A percentile compares a stretch with the other conserved stretches of the same genome.
Conservation (phyloP, 2,888 invertebrate genomes). For the Rotaria magnacalcarata region DNA sequence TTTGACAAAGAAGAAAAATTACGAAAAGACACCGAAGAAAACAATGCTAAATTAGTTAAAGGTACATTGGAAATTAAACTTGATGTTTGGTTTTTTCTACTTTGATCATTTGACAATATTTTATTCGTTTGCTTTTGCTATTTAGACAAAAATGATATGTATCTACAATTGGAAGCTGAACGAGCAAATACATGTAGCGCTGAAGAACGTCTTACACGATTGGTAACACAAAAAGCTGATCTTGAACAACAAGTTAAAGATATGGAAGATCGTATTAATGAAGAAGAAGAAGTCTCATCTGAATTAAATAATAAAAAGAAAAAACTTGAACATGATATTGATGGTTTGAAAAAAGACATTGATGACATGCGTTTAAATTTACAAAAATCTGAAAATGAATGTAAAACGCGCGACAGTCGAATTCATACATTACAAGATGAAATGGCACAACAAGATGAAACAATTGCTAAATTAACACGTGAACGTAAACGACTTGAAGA, state of each 20-base stretch:
- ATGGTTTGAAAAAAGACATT: conserved; percentile 90
- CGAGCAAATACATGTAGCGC: conserved; percentile 78
- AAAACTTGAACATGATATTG: conserved; percentile 89
- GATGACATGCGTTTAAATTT: conserved; percentile 89
- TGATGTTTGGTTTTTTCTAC: background rate
- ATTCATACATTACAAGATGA: conserved; percentile 48
- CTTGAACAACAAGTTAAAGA: conserved; percentile 89
- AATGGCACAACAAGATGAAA: conserved; percentile 79
- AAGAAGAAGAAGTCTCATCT: conserved; percentile 93
- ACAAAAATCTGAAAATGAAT: conserved; percentile 49
- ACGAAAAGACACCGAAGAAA: conserved; percentile 89
- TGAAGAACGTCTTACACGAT: conserved; percentile 87
- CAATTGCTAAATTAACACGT: conserved; percentile 48
- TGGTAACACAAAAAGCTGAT: conserved; percentile 90
- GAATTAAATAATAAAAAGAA: conserved; percentile 89
- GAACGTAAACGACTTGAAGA: conserved; percentile 49
- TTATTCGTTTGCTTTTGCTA: conserved; percentile 62
- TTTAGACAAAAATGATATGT: conserved; percentile 81
- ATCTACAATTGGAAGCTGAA: conserved; percentile 82
- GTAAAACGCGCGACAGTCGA: conserved; percentile 48
- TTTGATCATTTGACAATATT: background rate
- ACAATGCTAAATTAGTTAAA: conserved; percentile 75
- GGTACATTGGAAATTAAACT: background rate
- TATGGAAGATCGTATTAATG: conserved; percentile 88
- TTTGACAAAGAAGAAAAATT: conserved; percentile 89